Evolutionary conservation across 2,113 vertebrate species (phyloP).

Genomic region (Theristicus caerulescens): DNA sequence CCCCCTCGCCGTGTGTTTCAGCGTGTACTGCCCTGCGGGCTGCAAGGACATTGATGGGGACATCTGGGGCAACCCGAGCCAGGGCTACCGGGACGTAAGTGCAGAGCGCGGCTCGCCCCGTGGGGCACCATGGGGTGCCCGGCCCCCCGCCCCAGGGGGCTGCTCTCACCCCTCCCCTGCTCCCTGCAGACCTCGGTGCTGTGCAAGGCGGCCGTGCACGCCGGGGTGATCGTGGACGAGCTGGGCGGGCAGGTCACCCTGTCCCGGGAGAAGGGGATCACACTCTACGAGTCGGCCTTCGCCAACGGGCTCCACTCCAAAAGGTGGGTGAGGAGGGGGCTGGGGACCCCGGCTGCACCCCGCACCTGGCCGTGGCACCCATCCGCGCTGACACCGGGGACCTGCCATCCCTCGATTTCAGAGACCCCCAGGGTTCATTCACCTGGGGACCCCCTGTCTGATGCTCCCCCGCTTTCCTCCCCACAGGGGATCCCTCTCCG

Average conservation of each 20-base stretch:
- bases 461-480: background rate
- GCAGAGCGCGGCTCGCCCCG: accelerated
- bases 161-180: background rate
- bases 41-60: conserved; percentile 83
- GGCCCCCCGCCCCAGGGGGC: background rate
- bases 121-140: background rate
- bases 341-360: background rate
- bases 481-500: conserved; percentile 83
- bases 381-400: accelerated
- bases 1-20: conserved; percentile 2
- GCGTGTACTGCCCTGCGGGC: conserved; percentile 85
- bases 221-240: conserved; percentile 77
- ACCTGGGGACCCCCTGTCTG: background rate
- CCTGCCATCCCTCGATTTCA: background rate
- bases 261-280: conserved; percentile 78
- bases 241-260: conserved; percentile 79
- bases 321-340: conserved; percentile 65
- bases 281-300: conserved; percentile 81
- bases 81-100: conserved; percentile 89
- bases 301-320: conserved; percentile 85
- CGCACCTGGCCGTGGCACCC: accelerated
- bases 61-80: conserved; percentile 81
- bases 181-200: conserved; percentile 82
- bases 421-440: background rate
- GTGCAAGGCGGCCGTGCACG: conserved; percentile 85